Conservation (phyloP, 2,888 invertebrate genomes). For the Liodrosophila aerea region DNA sequence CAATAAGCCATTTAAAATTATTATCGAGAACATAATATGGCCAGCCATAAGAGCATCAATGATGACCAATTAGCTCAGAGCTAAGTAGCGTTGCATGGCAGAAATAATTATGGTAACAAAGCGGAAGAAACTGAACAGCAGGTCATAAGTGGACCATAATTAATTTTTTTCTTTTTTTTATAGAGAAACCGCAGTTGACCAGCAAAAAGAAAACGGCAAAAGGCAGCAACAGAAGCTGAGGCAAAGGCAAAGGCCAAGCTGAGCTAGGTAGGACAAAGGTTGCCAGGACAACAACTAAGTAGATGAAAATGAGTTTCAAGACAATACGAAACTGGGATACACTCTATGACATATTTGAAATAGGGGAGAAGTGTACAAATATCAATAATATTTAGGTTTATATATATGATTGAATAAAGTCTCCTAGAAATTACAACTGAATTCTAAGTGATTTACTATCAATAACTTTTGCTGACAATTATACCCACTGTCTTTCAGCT, state of each 20-base stretch:
- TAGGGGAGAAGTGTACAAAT: too few relatives aligned
- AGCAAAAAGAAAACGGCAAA: slow-evolving; percentile 19
- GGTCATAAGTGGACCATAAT: slow-evolving; percentile 55
- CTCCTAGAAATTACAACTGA: too few relatives aligned
- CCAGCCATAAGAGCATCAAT: slow-evolving; percentile 36
- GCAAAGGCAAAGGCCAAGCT: background rate
- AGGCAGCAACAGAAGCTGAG: slow-evolving; percentile 4
- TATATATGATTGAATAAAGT: too few relatives aligned
- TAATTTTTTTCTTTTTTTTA: slow-evolving; percentile 47
- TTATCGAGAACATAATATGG: slow-evolving; percentile 18
- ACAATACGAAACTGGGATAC: slow-evolving; percentile 11
- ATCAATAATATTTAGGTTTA: too few relatives aligned
- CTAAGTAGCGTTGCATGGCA: slow-evolving; percentile 31
- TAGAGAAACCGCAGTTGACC: slow-evolving; percentile 20
- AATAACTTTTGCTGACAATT: too few relatives aligned
- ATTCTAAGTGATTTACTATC: too few relatives aligned
- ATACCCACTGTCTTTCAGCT: too few relatives aligned
- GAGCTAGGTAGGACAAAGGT: slow-evolving; percentile 37
- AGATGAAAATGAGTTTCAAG: slow-evolving; percentile 5
- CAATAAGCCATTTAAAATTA: slow-evolving; percentile 34
- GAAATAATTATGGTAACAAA: slow-evolving; percentile 39
- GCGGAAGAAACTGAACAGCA: slow-evolving; percentile 7
- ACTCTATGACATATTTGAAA: slow-evolving; percentile 3
- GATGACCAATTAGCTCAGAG: slow-evolving; percentile 38
- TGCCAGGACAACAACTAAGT: slow-evolving; percentile 47